phyloP scores from a whole-genome alignment of 2,797 vertebrate genomes.

The Protosalanx chinensis region DNA sequence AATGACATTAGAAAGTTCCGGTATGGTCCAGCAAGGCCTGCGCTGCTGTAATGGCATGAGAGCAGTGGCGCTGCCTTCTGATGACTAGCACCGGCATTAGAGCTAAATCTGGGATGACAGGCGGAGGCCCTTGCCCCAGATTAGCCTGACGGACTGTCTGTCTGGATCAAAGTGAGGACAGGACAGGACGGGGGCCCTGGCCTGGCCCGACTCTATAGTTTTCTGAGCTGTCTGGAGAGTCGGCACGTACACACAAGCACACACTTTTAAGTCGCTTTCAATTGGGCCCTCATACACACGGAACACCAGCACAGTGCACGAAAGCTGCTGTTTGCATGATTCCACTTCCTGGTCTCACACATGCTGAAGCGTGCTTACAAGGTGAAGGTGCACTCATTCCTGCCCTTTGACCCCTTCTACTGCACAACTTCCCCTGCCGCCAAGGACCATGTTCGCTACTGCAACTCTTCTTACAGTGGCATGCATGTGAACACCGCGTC shows the following conservation, averaged over 20 bases:
- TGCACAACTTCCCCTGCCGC: no score
- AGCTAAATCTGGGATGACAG: constrained; percentile 66
- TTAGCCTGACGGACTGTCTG: constrained; percentile 64
- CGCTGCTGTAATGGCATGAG: constrained; percentile 1
- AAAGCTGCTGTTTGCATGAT: no score
- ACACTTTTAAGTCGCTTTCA: not conserved
- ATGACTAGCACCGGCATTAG: constrained; percentile 35
- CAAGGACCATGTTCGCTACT: not conserved
- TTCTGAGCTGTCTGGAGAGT: not conserved
- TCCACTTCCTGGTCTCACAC: no score
- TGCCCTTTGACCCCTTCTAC: no score
- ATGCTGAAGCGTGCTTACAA: no score
- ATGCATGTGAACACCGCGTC: not conserved
- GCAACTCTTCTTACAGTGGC: no score
- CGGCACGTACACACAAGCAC: not conserved
- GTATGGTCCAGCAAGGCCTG: not conserved
- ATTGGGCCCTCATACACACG: no score
- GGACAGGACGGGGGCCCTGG: constrained; percentile 13
- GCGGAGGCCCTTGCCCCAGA: constrained; percentile 54
- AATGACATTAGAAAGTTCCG: not conserved
- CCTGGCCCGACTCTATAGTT: constrained; percentile 8
- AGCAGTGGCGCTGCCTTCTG: constrained; percentile 20
- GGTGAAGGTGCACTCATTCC: no score
- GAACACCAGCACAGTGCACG: no score
- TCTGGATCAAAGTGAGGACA: constrained; percentile 49